Percentiles rank a stretch among this genome's conserved stretches.
phyloP scores from a whole-genome alignment of 2,113 vertebrate species.

The Thermophis baileyi region DNA sequence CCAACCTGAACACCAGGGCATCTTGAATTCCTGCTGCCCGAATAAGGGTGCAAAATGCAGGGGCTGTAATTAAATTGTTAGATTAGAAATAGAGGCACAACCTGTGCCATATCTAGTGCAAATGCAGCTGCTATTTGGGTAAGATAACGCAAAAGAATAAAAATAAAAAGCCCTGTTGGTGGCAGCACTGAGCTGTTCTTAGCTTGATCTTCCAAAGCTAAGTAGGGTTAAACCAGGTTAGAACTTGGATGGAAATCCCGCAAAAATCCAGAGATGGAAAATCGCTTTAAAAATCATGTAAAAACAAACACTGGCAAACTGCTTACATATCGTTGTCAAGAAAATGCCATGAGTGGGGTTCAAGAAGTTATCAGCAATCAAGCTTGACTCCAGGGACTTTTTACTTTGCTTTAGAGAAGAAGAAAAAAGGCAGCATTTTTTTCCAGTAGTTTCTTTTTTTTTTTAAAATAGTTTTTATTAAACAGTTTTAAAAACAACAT shows the following conservation, averaged over 20 bases:
- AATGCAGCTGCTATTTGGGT: background rate
- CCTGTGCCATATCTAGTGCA: background rate
- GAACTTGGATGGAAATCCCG: background rate
- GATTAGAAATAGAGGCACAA: background rate
- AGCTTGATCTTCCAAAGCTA: background rate
- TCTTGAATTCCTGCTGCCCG: background rate
- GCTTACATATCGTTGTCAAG: no score
- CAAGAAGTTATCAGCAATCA: no score
- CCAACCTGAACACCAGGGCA: background rate
- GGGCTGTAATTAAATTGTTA: background rate
- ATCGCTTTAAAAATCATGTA: background rate
- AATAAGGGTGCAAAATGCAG: background rate
- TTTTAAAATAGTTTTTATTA: no score
- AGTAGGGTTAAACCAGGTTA: background rate
- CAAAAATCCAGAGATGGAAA: background rate
- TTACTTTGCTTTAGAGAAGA: no score
- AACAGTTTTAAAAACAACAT: no score
- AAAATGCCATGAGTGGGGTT: no score
- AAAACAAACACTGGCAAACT: background rate
- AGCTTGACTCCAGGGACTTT: no score
- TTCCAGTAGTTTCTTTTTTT: background rate
- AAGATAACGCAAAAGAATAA: background rate
- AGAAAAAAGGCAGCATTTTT: background rate
- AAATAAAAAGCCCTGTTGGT: background rate
- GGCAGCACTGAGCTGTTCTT: background rate